Conservation (phyloP, 1,140 invertebrate species). For the Apis laboriosa region DNA sequence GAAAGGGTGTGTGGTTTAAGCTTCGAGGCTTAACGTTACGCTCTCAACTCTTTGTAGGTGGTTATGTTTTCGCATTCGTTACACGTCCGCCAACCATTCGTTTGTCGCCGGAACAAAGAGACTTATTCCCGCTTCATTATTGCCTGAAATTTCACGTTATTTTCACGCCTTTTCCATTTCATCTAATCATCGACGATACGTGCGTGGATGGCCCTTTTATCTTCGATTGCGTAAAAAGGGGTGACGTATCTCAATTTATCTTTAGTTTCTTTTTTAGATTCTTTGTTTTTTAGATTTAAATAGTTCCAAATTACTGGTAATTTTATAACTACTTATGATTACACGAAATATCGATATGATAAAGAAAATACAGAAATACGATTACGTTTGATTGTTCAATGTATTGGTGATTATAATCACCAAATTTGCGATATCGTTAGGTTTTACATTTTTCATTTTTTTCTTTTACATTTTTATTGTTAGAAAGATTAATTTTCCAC, state of each 20-base stretch:
- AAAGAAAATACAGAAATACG: no score
- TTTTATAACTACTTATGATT: no score
- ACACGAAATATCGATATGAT: no score
- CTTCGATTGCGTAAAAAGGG: background rate
- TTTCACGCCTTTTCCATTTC: background rate
- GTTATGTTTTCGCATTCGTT: slow-evolving; percentile 37
- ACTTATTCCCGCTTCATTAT: slow-evolving; percentile 16
- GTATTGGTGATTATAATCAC: no score
- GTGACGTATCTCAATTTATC: background rate
- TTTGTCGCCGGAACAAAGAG: slow-evolving; percentile 14
- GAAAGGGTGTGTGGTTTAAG: slow-evolving; percentile 40
- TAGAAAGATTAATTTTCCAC: no score
- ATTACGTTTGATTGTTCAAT: no score
- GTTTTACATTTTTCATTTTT: no score
- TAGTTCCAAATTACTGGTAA: no score
- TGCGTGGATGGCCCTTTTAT: background rate
- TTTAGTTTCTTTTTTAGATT: background rate
- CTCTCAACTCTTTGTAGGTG: slow-evolving; percentile 34
- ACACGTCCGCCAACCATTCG: slow-evolving; percentile 36
- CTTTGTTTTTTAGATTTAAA: no score
- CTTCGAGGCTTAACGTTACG: slow-evolving; percentile 32
- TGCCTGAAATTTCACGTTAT: slow-evolving; percentile 1
- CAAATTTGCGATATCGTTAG: no score
- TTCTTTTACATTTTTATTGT: no score
- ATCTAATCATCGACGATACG: background rate